Evolutionary conservation across 2,113 vertebrate genomes (phyloP).

Genomic region (Struthio camelus): DNA sequence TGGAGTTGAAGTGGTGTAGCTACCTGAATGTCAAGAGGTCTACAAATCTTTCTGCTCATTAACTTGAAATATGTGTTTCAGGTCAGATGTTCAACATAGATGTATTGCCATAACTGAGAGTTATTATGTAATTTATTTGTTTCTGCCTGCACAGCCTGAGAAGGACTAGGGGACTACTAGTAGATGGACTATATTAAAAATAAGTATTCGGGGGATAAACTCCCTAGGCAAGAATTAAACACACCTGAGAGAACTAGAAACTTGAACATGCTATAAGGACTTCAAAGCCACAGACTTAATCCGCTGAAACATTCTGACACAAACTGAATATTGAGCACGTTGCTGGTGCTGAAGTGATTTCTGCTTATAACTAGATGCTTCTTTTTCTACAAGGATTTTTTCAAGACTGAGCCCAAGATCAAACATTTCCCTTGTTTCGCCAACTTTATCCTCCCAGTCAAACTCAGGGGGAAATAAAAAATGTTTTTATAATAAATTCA

Average conservation of each 20-base stretch:
- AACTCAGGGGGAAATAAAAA: background rate
- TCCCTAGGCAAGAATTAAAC: background rate
- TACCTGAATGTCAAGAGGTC: background rate
- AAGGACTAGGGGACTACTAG: background rate
- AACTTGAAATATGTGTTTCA: background rate
- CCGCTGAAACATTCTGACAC: background rate
- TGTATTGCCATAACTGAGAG: background rate
- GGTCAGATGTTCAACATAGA: background rate
- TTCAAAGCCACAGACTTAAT: background rate
- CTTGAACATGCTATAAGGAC: background rate
- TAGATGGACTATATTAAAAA: background rate
- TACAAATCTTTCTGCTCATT: constrained; percentile 11
- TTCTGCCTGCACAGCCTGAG: background rate
- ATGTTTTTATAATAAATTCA: constrained; percentile 19
- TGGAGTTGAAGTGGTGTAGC: background rate
- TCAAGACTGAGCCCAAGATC: constrained; percentile 16
- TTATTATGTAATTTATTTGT: background rate
- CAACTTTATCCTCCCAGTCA: background rate
- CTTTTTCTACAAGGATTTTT: background rate
- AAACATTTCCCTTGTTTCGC: constrained; percentile 23
- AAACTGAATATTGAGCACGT: background rate
- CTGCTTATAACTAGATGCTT: background rate
- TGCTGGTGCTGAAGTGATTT: background rate
- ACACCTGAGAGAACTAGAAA: background rate
- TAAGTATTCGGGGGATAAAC: background rate